Percentiles rank a stretch among this genome's conserved stretches.
Evolutionary conservation across 2,888 invertebrate species (phyloP).

Genomic region (Tinea trinotella): DNA sequence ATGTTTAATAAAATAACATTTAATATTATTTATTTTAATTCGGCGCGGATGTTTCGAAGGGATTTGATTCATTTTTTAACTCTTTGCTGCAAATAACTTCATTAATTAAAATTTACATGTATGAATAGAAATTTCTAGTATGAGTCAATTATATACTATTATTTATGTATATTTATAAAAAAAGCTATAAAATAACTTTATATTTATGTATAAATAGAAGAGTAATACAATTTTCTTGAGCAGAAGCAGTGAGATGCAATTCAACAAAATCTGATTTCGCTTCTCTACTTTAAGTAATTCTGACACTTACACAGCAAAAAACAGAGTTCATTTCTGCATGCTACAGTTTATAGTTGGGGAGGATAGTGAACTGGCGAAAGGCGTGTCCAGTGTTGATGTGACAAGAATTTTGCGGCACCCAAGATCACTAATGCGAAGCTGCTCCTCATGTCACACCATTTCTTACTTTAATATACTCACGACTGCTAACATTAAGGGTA

Average conservation of each 20-base stretch:
- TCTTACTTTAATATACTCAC: not conserved
- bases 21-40: too few relatives aligned
- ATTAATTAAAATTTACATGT: too few relatives aligned
- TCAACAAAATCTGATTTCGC: not conserved
- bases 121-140: too few relatives aligned
- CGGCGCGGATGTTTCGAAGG: too few relatives aligned
- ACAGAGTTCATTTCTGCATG: not conserved
- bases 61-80: too few relatives aligned
- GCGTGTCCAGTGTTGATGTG: not conserved
- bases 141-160: too few relatives aligned
- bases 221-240: not conserved
- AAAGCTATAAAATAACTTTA: too few relatives aligned
- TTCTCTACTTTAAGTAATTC: not conserved
- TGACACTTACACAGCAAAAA: not conserved
- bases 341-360: not conserved
- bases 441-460: not conserved
- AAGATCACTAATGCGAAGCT: not conserved
- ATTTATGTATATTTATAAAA: too few relatives aligned
- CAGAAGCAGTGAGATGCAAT: not conserved
- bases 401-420: conserved; percentile 9
- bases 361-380: not conserved
- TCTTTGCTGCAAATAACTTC: too few relatives aligned
- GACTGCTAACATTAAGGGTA: not conserved
- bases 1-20: too few relatives aligned
- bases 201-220: too few relatives aligned